Percentiles rank a stretch among this genome's conserved stretches.
These are phyloP conservation scores for Prorops nasuta DNA, from an alignment of 1,140 invertebrate genomes.

Conservation along the genomic window DNA sequence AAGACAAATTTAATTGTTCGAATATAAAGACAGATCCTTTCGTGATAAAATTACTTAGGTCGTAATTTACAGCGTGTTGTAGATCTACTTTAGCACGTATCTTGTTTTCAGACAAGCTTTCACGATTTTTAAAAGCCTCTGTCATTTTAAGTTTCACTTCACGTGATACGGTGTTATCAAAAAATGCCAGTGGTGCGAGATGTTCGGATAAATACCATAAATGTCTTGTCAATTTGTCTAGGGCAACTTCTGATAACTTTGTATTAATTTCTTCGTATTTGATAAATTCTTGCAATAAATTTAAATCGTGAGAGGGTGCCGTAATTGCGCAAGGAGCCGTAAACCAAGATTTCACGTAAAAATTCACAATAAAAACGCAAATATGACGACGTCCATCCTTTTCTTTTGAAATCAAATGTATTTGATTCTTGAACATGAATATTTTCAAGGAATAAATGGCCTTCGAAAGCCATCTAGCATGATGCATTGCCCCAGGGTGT, in stretches of 20 bases:
- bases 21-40: too few relatives aligned
- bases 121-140: too few relatives aligned
- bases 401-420: constrained; percentile 30
- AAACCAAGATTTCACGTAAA: not conserved
- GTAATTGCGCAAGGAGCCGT: not conserved
- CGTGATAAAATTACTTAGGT: too few relatives aligned
- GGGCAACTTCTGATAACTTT: not conserved
- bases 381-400: constrained; percentile 8
- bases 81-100: too few relatives aligned
- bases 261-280: not conserved
- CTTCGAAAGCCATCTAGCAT: constrained; percentile 44
- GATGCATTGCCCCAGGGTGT: constrained; percentile 32
- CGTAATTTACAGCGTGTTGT: too few relatives aligned
- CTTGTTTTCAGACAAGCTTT: too few relatives aligned
- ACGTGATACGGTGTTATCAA: too few relatives aligned
- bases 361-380: constrained; percentile 2
- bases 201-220: constrained; percentile 10
- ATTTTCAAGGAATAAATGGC: constrained; percentile 44
- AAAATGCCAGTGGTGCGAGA: constrained; percentile 5
- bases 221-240: not conserved
- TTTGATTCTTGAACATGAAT: constrained; percentile 34
- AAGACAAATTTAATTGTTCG: too few relatives aligned
- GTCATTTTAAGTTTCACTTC: too few relatives aligned
- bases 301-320: not conserved
- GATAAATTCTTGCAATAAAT: too few relatives aligned